Conservation (phyloP, 2,888 invertebrate species). For the Melanchra persicariae region DNA sequence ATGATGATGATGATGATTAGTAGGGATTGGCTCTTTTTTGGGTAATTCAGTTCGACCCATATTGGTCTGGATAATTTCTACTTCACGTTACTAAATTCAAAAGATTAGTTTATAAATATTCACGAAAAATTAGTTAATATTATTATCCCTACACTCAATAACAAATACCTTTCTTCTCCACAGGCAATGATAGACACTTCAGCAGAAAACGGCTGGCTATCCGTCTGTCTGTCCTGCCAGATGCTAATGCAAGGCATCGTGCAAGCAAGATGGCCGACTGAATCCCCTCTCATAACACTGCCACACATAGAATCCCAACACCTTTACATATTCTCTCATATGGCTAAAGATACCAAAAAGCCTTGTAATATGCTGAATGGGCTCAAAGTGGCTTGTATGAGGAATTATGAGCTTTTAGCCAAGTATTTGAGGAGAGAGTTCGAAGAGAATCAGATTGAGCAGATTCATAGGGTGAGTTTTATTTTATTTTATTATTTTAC, state of each 20-base stretch:
- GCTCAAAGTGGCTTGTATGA: slow-evolving; percentile 88
- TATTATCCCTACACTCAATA: too few relatives aligned
- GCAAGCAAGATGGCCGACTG: slow-evolving; percentile 97
- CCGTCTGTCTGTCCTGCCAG: slow-evolving; percentile 94
- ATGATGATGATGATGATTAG: too few relatives aligned
- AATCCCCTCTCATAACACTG: slow-evolving; percentile 94
- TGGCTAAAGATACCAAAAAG: slow-evolving; percentile 81
- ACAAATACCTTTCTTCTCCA: not conserved
- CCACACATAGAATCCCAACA: slow-evolving; percentile 94
- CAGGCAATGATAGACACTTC: slow-evolving; percentile 99
- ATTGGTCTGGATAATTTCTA: too few relatives aligned
- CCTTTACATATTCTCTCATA: slow-evolving; percentile 90
- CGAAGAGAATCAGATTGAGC: slow-evolving; percentile 93
- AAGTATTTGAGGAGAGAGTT: slow-evolving; percentile 92
- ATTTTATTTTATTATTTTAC: too few relatives aligned
- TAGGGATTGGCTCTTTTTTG: too few relatives aligned
- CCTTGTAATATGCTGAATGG: slow-evolving; percentile 90
- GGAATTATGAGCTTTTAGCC: slow-evolving; percentile 91
- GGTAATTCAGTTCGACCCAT: too few relatives aligned
- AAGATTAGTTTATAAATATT: too few relatives aligned
- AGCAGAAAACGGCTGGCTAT: slow-evolving; percentile 97
- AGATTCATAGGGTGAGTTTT: slow-evolving; percentile 91
- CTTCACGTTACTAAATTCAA: too few relatives aligned
- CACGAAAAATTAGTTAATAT: too few relatives aligned
- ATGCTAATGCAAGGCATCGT: slow-evolving; percentile 96